Percentiles rank a stretch among this genome's conserved stretches.
Evolutionary conservation across 2,113 vertebrate species (phyloP).

Genomic region (Bostrychus sinensis): DNA sequence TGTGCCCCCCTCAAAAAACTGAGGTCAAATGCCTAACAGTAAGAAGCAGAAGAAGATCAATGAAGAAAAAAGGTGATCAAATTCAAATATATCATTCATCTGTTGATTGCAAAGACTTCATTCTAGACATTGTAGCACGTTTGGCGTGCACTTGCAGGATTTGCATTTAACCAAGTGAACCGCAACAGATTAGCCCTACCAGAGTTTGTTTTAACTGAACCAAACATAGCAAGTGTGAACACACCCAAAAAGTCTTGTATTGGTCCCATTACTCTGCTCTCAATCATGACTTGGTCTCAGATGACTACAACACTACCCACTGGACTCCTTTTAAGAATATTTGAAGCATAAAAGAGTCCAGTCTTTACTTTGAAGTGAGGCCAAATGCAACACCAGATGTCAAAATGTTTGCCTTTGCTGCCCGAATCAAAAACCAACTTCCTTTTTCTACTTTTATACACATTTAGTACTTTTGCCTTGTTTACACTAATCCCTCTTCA

Average conservation of each 20-base stretch:
- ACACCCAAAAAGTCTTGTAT: slow-evolving; percentile 3
- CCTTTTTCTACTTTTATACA: neutral
- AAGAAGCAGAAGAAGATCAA: too few relatives aligned
- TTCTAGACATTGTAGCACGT: neutral
- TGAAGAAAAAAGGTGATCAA: too few relatives aligned
- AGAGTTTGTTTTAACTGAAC: slow-evolving; percentile 1
- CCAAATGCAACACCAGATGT: slow-evolving; percentile 38
- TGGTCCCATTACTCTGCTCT: neutral
- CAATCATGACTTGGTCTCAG: neutral
- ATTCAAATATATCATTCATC: too few relatives aligned
- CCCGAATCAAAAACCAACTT: slow-evolving; percentile 3
- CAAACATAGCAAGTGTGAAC: slow-evolving; percentile 5
- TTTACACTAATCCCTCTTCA: slow-evolving; percentile 12
- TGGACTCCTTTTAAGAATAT: slow-evolving; percentile 51
- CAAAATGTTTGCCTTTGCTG: slow-evolving; percentile 15
- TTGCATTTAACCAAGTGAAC: neutral
- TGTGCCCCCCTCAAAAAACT: too few relatives aligned
- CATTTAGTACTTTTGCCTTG: neutral
- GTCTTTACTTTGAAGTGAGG: slow-evolving; percentile 29
- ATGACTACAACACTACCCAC: neutral
- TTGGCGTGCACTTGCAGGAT: neutral
- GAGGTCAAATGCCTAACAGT: too few relatives aligned
- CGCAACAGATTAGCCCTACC: slow-evolving; percentile 1
- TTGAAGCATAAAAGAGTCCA: slow-evolving; percentile 40
- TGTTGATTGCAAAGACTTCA: too few relatives aligned